Evolutionary conservation across 2,797 vertebrate genomes (phyloP), one percentile per base, ranked within the genome.

Genomic region (Hephaestus fuliginosus): DNA sequence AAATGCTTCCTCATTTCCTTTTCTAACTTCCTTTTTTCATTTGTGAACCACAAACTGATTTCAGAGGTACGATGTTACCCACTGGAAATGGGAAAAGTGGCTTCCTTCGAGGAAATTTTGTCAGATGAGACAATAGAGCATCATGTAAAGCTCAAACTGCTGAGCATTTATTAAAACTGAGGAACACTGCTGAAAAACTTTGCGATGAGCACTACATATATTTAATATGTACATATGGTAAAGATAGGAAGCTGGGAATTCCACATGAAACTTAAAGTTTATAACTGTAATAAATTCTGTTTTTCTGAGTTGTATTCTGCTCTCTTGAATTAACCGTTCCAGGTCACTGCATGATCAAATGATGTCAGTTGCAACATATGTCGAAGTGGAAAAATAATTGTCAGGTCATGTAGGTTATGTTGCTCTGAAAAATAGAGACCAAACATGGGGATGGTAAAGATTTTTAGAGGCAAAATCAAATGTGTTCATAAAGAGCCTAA

Each of bases 1-100:
- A 61, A 77, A 56, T 53, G 4, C 41, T n/a, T 51, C 36, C n/a
- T 30, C 1, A 39, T 41, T 18, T 75, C 58, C 43, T 70, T 44
- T 14, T 22, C 5, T n/a, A 36, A 18, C 15, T 36, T 46, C n/a
- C 12, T 11, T 55, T 48, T 56, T 52, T 52, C 41, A 4, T 62
- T 55, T 62, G 61, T 30, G 13, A 39, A 15, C 9, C 25, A 28
- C 14, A 25, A 20, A 18, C 53, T 17, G 39, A 65, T 36, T 63
- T 52, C 30, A 41, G 39, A 12, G 63, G 49, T 69, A n/a, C 4
- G 33, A 12, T 18, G 22, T 61, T 18, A 41, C 43, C 33, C 44
- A 1, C 44, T 14, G 0, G 22, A 56, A 56, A 56, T 18, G 2
- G 20, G n/a, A 22, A 28, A 13, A 49, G 28, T 15, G 20, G 25